A percentile compares a stretch with the other conserved stretches of the same genome.
phyloP scores from a whole-genome alignment of 1,140 invertebrate species.

The Asobara japonica region DNA sequence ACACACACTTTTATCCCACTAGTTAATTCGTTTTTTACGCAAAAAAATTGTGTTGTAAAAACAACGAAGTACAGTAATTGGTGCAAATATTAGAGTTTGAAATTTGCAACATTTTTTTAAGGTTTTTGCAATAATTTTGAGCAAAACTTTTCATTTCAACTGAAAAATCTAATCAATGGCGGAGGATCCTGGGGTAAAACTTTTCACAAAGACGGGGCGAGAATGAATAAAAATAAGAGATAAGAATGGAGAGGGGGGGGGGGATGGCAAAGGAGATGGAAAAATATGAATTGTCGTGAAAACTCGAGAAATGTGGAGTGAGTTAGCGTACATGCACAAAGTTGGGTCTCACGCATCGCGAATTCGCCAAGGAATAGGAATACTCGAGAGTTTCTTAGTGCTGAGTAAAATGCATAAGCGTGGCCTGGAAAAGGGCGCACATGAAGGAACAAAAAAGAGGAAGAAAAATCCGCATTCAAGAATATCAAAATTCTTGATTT shows the following conservation, averaged over 20 bases:
- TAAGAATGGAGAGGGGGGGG: too few species aligned
- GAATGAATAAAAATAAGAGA: background rate
- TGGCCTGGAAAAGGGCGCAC: too few species aligned
- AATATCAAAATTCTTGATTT: too few species aligned
- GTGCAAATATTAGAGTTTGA: too few species aligned
- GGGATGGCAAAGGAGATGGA: background rate
- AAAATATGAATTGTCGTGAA: slow-evolving; percentile 9
- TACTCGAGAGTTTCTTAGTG: slow-evolving; percentile 4
- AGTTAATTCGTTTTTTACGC: too few species aligned
- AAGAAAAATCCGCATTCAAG: too few species aligned
- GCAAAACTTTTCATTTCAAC: background rate
- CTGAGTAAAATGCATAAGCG: background rate
- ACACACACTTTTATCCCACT: too few species aligned
- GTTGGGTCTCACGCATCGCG: background rate
- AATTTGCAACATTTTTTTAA: too few species aligned
- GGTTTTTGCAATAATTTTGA: too few species aligned
- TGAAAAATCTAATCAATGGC: background rate
- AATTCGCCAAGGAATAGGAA: background rate
- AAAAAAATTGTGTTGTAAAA: too few species aligned
- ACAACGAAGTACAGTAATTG: too few species aligned
- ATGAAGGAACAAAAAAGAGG: too few species aligned
- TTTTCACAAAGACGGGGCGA: background rate
- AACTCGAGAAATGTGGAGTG: slow-evolving; percentile 3
- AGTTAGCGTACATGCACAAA: background rate
- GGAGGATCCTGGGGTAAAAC: background rate